Conservation (phyloP, 2,797 vertebrate genomes). For the Serranus cabrilla region DNA sequence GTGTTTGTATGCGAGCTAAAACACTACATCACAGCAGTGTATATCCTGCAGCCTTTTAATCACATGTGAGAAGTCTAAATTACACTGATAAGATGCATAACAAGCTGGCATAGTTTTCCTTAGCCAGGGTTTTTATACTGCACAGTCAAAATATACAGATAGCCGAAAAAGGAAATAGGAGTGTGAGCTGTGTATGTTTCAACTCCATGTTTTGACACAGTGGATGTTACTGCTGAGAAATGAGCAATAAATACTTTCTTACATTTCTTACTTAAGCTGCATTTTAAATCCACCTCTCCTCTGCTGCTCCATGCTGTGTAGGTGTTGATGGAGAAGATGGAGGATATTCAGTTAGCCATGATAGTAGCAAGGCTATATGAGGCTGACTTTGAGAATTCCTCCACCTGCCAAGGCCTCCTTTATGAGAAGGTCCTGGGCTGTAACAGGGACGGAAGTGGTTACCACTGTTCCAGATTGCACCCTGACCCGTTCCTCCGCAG, state of each 20-base stretch:
- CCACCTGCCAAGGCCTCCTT: constrained; percentile 94
- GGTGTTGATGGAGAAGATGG: constrained; percentile 99
- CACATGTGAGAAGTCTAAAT: constrained; percentile 64
- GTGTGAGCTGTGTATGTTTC: constrained; percentile 9
- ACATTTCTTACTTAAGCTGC: background rate
- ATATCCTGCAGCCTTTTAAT: constrained; percentile 55
- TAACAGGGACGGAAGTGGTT: constrained; percentile 89
- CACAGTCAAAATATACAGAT: constrained; percentile 78
- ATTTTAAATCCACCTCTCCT: background rate
- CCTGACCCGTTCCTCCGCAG: constrained; percentile 97
- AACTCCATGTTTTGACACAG: background rate
- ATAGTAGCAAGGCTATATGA: constrained; percentile 96
- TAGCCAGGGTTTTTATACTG: constrained; percentile 55
- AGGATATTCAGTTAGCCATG: constrained; percentile 98
- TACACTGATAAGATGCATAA: constrained; percentile 60
- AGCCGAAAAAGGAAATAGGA: constrained; percentile 37
- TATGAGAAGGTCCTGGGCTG: constrained; percentile 95
- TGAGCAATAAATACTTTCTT: background rate
- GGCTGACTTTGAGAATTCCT: constrained; percentile 95
- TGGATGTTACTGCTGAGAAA: background rate
- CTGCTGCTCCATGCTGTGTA: constrained; percentile 61
- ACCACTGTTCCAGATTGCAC: constrained; percentile 91
- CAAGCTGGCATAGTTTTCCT: constrained; percentile 63
- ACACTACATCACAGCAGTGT: constrained; percentile 18
- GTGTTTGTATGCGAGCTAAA: constrained; percentile 15